Evolutionary conservation across 1,140 invertebrate genomes (phyloP), one percentile per base, ranked within the genome.

Genomic region (Propsilocerus akamusi): DNA sequence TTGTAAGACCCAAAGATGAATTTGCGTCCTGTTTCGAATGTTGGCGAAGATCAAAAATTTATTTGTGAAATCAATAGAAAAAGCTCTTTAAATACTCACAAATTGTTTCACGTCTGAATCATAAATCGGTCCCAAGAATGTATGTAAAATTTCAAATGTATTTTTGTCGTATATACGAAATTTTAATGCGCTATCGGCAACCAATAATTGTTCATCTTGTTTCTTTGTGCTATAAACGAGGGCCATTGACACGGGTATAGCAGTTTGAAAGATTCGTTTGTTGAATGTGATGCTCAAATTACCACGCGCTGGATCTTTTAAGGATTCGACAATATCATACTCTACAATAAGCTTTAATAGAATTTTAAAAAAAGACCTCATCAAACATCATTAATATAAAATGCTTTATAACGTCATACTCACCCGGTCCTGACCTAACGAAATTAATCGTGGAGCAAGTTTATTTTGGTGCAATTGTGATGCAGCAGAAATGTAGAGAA

Each of bases 91-190:
- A 30, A 41, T 17, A 41, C 34, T 41, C 17, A 41, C 34, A 41
- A 41, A 41, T 41, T 41, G 34, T 20, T 41, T 41, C 34, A 41
- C 34, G 34, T 41, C 17, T 41, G 34, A 41, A 41, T 41, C 34
- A 41, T 41, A 41, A 41, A 41, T 41, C 17, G 34, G 34, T 20
- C 34, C 34, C 1, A 6, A 20, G 17, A 17, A 41, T 41, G 34
- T 41, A 14, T 14, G 14, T 17, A 41, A 20, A 41, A 41, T 41
- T 20, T 41, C 34, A 17, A 41, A 41, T 41, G 34, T 41, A 17
- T 41, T 41, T 41, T 41, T 41, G 22, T 41, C 34, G 22, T 20
- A 41, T 20, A 41, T 41, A 20, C 17, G 17, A 17, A 41, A 41
- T 41, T 41, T 41, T 20, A 41, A 7, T 17, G 12, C 12, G 5